Percentiles rank a stretch among this genome's conserved stretches.
Conservation (phyloP, 2,113 vertebrate species). For the Pachycephala philippinensis region DNA sequence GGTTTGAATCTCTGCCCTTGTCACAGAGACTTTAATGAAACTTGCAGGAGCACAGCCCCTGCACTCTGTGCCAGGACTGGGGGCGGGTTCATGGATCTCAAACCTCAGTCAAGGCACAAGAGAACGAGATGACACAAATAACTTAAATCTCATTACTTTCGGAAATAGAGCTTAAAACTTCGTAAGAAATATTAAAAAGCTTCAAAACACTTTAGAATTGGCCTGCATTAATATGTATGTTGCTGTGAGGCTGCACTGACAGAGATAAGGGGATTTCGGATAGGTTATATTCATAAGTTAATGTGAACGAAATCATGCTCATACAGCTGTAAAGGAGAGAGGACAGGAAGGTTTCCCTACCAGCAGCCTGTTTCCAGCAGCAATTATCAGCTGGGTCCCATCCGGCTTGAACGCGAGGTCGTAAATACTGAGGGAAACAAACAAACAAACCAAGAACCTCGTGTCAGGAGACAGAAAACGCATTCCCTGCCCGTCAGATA, state of each 20-base stretch:
- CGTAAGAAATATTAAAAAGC: neutral
- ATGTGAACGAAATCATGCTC: neutral
- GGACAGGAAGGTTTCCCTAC: slow-evolving; percentile 70
- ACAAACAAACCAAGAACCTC: neutral
- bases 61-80: neutral
- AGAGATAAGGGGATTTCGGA: neutral
- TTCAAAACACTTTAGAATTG: neutral
- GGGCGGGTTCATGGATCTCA: neutral
- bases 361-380: slow-evolving; percentile 91
- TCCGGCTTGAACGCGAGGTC: slow-evolving; percentile 97
- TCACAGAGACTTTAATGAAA: neutral
- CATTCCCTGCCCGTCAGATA: rapidly evolving
- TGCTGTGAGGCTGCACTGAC: neutral
- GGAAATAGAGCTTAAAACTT: neutral
- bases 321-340: neutral
- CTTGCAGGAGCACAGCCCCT: too few species aligned
- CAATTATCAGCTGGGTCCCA: slow-evolving; percentile 93
- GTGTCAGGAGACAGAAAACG: neutral
- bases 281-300: neutral
- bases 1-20: neutral
- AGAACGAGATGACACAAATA: neutral
- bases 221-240: neutral
- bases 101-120: rapidly evolving
- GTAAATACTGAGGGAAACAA: slow-evolving; percentile 81
- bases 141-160: neutral